Base-by-base conservation (phyloP, 2,797 vertebrate species). In the Alcedo quadribrachys region DNA sequence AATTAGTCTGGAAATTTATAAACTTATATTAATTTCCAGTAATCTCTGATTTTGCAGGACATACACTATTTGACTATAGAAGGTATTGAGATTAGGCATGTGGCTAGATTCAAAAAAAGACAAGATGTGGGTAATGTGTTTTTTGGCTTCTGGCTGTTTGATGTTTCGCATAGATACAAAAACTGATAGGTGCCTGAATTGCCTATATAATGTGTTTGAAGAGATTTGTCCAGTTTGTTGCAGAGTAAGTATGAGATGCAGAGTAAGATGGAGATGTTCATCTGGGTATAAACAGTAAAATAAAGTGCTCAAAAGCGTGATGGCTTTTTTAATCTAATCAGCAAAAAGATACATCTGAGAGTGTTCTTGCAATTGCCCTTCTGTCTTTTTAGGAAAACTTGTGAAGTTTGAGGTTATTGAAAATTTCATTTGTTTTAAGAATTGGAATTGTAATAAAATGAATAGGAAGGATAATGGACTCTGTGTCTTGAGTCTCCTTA, bases 401-500 rank as follows among this genome's bases (percentile, higher is more conserved):
- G 15, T 12, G 6, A 75, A 55, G 17, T 42, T 42, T 73, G 5
- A 22, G 5, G 6, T 63, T 85, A 19, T 6, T 84, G 32, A 81
- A 55, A 66, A 40, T 68, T 22, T 43, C 1, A 4, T 63, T 81
- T 81, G 9, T 55, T 63, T 67, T 5, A 13, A 30, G 24, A 18
- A 20, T 16, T 63, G 12, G 25, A 69, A 43, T 51, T 58, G 12
- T 15, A 63, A 19, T 50, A 21, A 67, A 79, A 15, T 37, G 48
- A 48, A 37, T 80, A 68, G 35, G 30, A 74, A 67, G 8, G 51
- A 5, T 51, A 46, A 66, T 11, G 37, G 25, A 45, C 6, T 85
- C 5, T 1, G 1, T 20, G 7, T 54, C 12, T n/a, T 35, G 5
- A 45, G 21, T 70, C 2, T 66, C 4, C 22, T 58, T 37, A 11